Evolutionary conservation across 2,888 invertebrate genomes (phyloP).

Genomic region (Bombylius major): DNA sequence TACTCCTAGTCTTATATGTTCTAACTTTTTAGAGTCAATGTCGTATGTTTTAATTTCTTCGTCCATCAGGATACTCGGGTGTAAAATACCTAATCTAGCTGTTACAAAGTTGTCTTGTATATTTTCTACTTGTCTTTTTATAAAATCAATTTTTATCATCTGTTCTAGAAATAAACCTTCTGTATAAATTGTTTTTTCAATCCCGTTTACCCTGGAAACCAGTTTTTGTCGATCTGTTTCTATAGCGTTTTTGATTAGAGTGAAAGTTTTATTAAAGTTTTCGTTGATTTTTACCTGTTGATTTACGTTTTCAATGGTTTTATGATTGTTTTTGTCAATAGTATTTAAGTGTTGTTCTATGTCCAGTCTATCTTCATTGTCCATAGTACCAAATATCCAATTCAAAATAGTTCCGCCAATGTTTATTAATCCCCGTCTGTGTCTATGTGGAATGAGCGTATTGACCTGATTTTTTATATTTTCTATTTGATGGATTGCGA

Average conservation of each 20-base stretch:
- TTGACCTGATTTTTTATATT: too few species aligned
- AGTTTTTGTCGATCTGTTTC: too few species aligned
- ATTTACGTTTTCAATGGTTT: conserved; percentile 3
- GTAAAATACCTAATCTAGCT: not conserved
- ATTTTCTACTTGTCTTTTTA: not conserved
- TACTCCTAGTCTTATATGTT: not conserved
- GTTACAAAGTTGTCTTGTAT: not conserved
- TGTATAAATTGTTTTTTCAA: too few species aligned
- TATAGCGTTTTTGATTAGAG: too few species aligned
- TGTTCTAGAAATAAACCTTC: too few species aligned
- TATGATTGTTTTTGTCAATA: conserved; percentile 3
- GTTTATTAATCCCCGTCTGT: conserved; percentile 1
- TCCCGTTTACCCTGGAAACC: too few species aligned
- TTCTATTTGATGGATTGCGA: not conserved
- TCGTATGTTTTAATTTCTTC: not conserved
- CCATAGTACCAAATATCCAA: conserved; percentile 4
- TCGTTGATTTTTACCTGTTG: conserved; percentile 4
- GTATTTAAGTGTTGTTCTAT: conserved; percentile 1
- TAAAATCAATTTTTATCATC: too few species aligned
- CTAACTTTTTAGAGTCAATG: not conserved
- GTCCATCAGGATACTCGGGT: not conserved
- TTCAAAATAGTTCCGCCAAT: not conserved
- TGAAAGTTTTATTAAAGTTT: too few species aligned
- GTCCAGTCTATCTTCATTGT: not conserved
- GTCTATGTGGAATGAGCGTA: not conserved